Evolutionary conservation across 2,888 invertebrate genomes (phyloP), one percentile per base, ranked within the genome.

Genomic region (Phlogophora meticulosa): DNA sequence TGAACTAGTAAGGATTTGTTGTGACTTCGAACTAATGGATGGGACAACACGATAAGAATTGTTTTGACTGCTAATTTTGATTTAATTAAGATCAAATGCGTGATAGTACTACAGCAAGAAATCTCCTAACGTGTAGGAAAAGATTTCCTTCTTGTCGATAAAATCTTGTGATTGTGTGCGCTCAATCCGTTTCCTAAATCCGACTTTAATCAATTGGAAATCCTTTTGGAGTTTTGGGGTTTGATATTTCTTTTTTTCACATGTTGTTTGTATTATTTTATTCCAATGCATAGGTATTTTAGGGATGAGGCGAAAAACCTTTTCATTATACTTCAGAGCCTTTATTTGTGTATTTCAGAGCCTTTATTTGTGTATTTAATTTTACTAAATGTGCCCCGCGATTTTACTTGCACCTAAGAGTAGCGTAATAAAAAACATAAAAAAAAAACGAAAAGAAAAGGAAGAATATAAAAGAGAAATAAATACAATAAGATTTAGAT

Each of bases 21-120:
- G 20, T 51, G n/a, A 43, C 28, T 40, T 9, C 36, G 32, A 65
- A 56, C 34, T 52, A 65, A 75, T 61, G 11, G 40, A 71, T 57
- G 55, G 56, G 34, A 48, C 28, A 43, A 22, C 48, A 20, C 5
- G 43, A 75, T 71, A 52, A 49, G 56, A 45, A 36, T 38, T 61
- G 60, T 67, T 75, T 63, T 51, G 60, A 61, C 51, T 56, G 51
- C 64, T 43, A 63, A 76, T 48, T 62, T 65, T 59, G 62, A 66
- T 73, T 77, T 49, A 53, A 69, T 73, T 73, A 73, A 69, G 56
- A 77, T 77, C 36, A n/a, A 69, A 38, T 20, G 48, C 10, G 24
- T 13, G 57, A 76, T 72, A 49, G 36, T 15, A 15, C 20, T 45
- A 13, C 38, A 52, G 9, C 20, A 4, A 48, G 22, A 36, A 24